Conservation (phyloP, 2,113 vertebrate genomes). For the Bombycilla garrulus region DNA sequence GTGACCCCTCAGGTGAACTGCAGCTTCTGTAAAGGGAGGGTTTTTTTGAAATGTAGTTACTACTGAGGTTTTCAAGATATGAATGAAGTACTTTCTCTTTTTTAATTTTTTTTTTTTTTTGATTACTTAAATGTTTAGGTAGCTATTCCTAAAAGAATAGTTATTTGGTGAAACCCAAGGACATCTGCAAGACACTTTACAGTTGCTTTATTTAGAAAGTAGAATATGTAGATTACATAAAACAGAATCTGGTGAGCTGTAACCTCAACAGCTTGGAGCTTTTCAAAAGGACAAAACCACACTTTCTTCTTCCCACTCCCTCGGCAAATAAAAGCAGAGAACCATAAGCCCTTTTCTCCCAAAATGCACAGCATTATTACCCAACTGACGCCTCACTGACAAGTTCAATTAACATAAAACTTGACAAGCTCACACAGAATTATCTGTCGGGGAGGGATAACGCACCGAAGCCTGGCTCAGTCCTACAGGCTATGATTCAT, state of each 20-base stretch:
- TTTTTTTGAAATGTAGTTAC: neutral
- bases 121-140: neutral
- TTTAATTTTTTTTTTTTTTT: neutral
- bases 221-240: constrained; percentile 25
- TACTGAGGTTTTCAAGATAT: neutral
- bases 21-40: neutral
- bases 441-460: neutral
- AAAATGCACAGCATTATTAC: neutral
- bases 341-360: neutral
- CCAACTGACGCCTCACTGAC: neutral
- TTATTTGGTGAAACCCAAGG: neutral
- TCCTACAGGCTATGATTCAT: neutral
- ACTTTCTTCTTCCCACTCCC: neutral
- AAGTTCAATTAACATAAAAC: neutral
- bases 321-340: neutral
- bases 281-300: constrained; percentile 4
- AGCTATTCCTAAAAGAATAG: neutral
- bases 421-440: neutral
- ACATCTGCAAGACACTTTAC: neutral
- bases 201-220: constrained; percentile 20
- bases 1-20: neutral
- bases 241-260: constrained; percentile 11
- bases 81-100: neutral
- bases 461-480: neutral
- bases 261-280: constrained; percentile 10